phyloP scores from a whole-genome alignment of 2,888 invertebrate species.

The Micropterix aruncella region DNA sequence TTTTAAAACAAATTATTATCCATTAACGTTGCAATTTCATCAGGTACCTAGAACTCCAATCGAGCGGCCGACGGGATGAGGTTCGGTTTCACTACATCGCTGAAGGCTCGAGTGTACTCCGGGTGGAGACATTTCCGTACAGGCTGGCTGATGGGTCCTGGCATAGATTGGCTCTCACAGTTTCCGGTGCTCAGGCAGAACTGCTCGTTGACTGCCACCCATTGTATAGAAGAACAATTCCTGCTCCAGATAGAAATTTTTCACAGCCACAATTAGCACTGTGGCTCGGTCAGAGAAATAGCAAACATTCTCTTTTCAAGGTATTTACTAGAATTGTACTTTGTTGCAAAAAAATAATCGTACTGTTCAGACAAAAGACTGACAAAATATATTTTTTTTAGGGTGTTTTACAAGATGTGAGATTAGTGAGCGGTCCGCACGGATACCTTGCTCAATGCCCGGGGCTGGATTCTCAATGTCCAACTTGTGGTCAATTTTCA shows the following conservation, averaged over 20 bases:
- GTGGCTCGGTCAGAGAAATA: constrained; percentile 80
- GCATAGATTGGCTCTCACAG: constrained; percentile 75
- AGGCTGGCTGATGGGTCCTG: constrained; percentile 76
- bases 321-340: constrained; percentile 41
- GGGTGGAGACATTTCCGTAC: constrained; percentile 79
- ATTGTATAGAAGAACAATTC: constrained; percentile 66
- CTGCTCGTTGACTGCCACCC: constrained; percentile 79
- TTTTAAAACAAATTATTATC: no score
- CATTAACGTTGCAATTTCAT: no score
- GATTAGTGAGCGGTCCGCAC: constrained; percentile 71
- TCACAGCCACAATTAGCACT: constrained; percentile 58
- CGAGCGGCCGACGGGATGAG: constrained; percentile 78
- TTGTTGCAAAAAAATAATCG: constrained; percentile 1
- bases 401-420: constrained; percentile 82
- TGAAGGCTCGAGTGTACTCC: constrained; percentile 45
- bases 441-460: constrained; percentile 82
- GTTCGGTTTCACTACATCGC: constrained; percentile 72
- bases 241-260: constrained; percentile 65
- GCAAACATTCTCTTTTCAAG: constrained; percentile 77
- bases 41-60: constrained; percentile 85
- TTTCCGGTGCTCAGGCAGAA: constrained; percentile 73
- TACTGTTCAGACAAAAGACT: neutral
- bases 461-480: constrained; percentile 72
- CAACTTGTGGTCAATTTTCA: constrained; percentile 81
- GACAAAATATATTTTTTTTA: no score